Conservation (phyloP, 2,113 vertebrate genomes). For the Ictalurus punctatus region DNA sequence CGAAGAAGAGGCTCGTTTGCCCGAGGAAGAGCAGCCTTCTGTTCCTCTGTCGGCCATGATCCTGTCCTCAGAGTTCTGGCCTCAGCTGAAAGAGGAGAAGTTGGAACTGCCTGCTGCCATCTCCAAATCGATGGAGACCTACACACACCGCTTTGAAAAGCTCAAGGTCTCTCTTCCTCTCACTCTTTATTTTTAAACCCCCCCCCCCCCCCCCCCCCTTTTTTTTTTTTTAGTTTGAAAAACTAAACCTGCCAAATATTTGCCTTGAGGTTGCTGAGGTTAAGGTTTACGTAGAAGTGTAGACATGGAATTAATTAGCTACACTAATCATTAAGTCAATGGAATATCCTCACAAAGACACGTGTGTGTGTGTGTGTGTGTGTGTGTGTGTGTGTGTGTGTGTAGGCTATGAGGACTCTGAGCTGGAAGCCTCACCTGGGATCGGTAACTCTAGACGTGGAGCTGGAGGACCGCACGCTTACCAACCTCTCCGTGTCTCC, state of each 20-base stretch:
- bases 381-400: neutral
- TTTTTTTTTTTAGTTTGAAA: neutral
- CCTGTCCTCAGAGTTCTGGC: conserved; percentile 97
- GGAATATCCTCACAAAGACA: neutral
- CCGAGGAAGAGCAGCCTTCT: conserved; percentile 78
- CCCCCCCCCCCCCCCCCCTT: too few relatives aligned
- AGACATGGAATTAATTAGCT: neutral
- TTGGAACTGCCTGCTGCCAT: conserved; percentile 87
- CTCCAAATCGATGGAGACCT: conserved; percentile 86
- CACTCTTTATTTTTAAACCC: neutral
- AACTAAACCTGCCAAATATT: neutral
- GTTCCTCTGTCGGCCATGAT: conserved; percentile 87
- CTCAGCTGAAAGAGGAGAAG: conserved; percentile 93
- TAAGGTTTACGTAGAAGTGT: neutral
- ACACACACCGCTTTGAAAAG: conserved; percentile 94
- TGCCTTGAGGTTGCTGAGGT: neutral
- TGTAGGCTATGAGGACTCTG: conserved; percentile 94
- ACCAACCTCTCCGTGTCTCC: conserved; percentile 86
- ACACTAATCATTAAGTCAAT: neutral
- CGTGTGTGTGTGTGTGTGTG: too few relatives aligned
- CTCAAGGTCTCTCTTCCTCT: conserved; percentile 80
- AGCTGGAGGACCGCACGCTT: conserved; percentile 90
- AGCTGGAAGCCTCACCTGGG: conserved; percentile 97
- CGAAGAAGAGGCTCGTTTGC: conserved; percentile 87
- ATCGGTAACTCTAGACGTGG: conserved; percentile 89